phyloP scores from a whole-genome alignment of 2,888 invertebrate genomes.

The Antheraea assamensis region DNA sequence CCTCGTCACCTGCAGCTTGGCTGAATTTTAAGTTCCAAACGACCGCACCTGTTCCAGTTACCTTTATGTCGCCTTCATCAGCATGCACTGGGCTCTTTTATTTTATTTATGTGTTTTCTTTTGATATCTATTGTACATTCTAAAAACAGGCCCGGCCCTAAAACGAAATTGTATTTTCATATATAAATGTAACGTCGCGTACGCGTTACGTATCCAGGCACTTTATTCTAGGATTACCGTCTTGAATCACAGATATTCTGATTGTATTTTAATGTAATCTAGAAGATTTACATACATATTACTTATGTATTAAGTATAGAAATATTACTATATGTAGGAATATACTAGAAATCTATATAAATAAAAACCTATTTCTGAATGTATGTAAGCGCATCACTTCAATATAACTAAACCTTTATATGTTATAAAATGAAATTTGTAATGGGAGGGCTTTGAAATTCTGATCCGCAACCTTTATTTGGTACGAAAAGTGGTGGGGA shows the following conservation, averaged over 20 bases:
- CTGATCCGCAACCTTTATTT: too few relatives aligned
- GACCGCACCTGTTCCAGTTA: conserved; percentile 3
- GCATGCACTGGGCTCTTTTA: neutral
- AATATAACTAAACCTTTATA: too few relatives aligned
- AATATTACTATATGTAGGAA: too few relatives aligned
- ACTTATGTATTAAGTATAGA: neutral
- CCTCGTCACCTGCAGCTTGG: conserved; percentile 3
- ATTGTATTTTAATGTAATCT: neutral
- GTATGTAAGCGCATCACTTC: too few relatives aligned
- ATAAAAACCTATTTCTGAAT: too few relatives aligned
- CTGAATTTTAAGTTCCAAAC: conserved; percentile 12
- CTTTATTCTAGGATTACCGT: neutral
- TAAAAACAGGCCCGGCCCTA: neutral
- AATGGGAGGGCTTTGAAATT: too few relatives aligned
- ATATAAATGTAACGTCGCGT: neutral
- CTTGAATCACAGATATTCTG: neutral
- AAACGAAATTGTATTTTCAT: neutral
- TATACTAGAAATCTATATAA: too few relatives aligned
- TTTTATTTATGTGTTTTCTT: conserved; percentile 5
- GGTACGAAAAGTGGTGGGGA: too few relatives aligned
- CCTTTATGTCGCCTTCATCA: conserved; percentile 4
- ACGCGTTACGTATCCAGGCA: neutral
- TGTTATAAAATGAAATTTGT: too few relatives aligned
- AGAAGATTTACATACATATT: neutral
- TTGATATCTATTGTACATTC: neutral